Evolutionary conservation across 2,797 vertebrate genomes (phyloP).

Genomic region (Margarornis squamiger): DNA sequence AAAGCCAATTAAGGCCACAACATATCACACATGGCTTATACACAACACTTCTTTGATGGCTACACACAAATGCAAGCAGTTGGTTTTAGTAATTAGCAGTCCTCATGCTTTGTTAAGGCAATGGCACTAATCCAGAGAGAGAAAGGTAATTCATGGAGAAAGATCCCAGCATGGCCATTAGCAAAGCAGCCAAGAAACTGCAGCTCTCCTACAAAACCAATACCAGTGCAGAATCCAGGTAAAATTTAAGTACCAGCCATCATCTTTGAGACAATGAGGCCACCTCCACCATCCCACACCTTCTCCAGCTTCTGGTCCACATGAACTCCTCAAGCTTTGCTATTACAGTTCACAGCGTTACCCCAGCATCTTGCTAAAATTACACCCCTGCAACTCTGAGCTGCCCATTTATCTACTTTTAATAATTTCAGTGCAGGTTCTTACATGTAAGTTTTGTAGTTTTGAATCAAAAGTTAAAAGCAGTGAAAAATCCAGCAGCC

Average conservation of each 20-base stretch:
- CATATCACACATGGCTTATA: not conserved
- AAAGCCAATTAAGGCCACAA: conserved; percentile 10
- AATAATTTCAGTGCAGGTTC: not conserved
- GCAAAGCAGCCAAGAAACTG: not conserved
- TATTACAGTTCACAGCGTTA: not conserved
- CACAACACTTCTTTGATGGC: not conserved
- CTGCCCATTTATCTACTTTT: not conserved
- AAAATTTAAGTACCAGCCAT: not conserved
- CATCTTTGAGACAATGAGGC: not conserved
- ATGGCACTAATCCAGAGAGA: not conserved
- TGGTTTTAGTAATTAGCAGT: not conserved
- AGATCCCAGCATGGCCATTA: not conserved
- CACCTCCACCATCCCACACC: not conserved
- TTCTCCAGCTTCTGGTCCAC: not conserved
- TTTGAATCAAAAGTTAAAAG: conserved; percentile 42
- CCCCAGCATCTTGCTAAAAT: not conserved
- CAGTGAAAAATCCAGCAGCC: not conserved
- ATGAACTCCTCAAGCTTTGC: not conserved
- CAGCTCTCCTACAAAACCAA: not conserved
- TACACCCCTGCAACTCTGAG: not conserved
- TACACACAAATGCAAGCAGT: not conserved
- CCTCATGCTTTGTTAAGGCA: conserved; percentile 16
- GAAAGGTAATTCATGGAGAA: not conserved
- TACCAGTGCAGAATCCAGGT: not conserved
- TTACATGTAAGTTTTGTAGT: not conserved